Evolutionary conservation across 2,888 invertebrate species (phyloP).

Genomic region (Eupithecia dodoneata): DNA sequence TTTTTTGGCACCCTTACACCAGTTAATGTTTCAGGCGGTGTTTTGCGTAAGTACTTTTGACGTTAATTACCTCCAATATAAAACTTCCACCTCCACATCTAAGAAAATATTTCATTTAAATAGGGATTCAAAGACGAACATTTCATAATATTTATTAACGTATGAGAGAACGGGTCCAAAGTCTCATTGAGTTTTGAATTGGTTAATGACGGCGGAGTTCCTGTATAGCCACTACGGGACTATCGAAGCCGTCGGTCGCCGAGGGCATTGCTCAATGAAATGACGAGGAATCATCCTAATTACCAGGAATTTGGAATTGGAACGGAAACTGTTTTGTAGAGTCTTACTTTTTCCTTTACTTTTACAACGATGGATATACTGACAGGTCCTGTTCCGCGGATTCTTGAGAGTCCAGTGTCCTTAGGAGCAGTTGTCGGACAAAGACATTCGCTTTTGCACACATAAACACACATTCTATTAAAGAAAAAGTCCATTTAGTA

Average conservation of each 20-base stretch:
- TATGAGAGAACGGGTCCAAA: slow-evolving; percentile 60
- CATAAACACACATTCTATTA: too few species aligned
- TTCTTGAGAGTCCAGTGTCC: too few species aligned
- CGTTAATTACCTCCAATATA: background rate
- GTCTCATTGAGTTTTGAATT: slow-evolving; percentile 68
- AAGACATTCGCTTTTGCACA: too few species aligned
- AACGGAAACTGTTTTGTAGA: slow-evolving; percentile 57
- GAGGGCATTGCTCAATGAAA: slow-evolving; percentile 72
- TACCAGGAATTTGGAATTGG: slow-evolving; percentile 68
- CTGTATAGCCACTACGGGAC: slow-evolving; percentile 58
- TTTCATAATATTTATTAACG: slow-evolving; percentile 45
- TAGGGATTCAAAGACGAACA: slow-evolving; percentile 25
- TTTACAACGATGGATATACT: too few species aligned
- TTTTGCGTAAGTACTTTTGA: too few species aligned
- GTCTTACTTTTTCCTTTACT: slow-evolving; percentile 18
- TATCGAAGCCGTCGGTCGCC: slow-evolving; percentile 63
- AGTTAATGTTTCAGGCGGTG: too few species aligned
- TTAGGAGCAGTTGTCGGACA: too few species aligned
- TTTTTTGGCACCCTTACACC: too few species aligned
- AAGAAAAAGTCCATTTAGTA: too few species aligned
- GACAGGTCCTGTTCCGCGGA: too few species aligned
- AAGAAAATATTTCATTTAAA: background rate
- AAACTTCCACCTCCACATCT: background rate
- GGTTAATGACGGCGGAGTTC: slow-evolving; percentile 75
- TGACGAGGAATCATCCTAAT: slow-evolving; percentile 64